A percentile compares a stretch with the other conserved stretches of the same genome.
Evolutionary conservation across 2,113 vertebrate genomes (phyloP).

Genomic region (Mormoops blainvillei): DNA sequence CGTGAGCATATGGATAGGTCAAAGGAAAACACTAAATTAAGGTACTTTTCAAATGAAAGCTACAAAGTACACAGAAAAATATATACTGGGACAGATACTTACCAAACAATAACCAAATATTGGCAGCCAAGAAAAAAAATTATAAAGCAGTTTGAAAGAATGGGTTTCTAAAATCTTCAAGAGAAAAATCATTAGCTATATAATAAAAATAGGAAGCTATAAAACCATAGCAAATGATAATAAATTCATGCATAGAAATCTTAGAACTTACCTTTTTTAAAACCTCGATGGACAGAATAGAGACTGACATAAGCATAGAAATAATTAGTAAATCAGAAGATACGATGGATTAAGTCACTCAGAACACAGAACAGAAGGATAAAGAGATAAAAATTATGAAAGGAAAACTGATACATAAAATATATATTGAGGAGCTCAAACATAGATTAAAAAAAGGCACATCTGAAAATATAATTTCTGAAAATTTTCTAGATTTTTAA

Average conservation of each 20-base stretch:
- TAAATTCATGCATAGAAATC: not conserved
- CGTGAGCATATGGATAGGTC: not conserved
- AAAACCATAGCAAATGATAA: not conserved
- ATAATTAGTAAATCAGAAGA: not conserved
- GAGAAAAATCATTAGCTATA: not conserved
- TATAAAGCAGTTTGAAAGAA: not conserved
- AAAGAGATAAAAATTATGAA: not conserved
- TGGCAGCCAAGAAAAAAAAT: not conserved
- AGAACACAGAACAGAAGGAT: not conserved
- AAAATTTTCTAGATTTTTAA: not conserved
- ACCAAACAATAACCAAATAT: not conserved
- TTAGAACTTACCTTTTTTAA: not conserved
- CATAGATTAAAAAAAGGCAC: not conserved
- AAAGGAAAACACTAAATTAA: not conserved
- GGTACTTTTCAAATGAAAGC: not conserved
- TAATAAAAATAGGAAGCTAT: not conserved
- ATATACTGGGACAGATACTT: not conserved
- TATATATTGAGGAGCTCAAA: not conserved
- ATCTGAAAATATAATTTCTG: not conserved
- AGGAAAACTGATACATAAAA: no score
- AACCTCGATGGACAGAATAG: not conserved
- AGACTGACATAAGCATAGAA: not conserved
- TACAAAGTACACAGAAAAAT: not conserved
- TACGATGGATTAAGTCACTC: not conserved
- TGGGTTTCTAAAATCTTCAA: not conserved